phyloP scores from a whole-genome alignment of 2,888 invertebrate genomes.

The Dendrolimus houi region DNA sequence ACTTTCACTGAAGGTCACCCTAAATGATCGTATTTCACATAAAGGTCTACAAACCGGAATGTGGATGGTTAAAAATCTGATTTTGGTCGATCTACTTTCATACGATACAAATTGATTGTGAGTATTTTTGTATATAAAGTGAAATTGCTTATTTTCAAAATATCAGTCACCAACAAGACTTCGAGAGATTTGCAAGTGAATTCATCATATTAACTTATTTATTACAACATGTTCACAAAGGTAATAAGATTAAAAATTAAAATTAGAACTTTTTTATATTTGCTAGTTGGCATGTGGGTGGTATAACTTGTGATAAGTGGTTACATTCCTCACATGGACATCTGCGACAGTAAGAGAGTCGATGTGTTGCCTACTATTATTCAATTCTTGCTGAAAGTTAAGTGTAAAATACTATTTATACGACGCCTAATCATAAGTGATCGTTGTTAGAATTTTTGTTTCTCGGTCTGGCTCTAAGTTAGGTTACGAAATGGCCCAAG shows the following conservation, averaged over 20 bases:
- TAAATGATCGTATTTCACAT: background rate
- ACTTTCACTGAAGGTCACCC: background rate
- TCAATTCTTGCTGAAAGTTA: no score
- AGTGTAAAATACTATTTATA: no score
- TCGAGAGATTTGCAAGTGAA: background rate
- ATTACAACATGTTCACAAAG: background rate
- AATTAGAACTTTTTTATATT: background rate
- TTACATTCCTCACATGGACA: no score
- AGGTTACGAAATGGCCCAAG: no score
- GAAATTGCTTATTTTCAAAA: constrained; percentile 1
- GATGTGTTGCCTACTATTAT: no score
- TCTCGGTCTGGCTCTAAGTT: no score
- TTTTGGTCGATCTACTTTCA: background rate
- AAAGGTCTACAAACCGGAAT: background rate
- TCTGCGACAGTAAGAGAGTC: no score
- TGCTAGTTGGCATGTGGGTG: no score
- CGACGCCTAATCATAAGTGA: no score
- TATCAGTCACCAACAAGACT: background rate
- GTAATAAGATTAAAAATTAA: background rate
- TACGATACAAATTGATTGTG: background rate
- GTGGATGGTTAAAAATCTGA: background rate
- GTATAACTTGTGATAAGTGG: no score
- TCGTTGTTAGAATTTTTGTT: no score
- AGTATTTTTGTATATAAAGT: constrained; percentile 4
- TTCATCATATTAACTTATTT: no score